A percentile compares a stretch with the other conserved stretches of the same genome.
These are phyloP conservation scores for Eurypyga helias DNA, from an alignment of 2,113 vertebrate species.

Conservation along the genomic window DNA sequence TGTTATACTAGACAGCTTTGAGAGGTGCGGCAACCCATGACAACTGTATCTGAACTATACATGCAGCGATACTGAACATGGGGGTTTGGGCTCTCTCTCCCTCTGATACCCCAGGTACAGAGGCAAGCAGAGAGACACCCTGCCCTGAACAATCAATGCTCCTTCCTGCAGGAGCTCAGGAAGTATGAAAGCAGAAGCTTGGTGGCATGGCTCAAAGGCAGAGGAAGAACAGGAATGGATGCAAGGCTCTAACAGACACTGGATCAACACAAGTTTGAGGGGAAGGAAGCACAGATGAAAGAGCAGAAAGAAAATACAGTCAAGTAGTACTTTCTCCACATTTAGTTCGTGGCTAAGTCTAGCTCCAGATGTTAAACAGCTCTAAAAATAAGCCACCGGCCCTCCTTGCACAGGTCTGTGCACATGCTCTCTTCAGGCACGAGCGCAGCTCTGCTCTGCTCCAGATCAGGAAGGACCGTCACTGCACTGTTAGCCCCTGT, in stretches of 20 bases:
- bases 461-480: neutral
- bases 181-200: neutral
- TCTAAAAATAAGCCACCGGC: neutral
- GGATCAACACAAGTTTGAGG: neutral
- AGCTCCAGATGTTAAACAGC: neutral
- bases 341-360: neutral
- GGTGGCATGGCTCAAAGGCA: neutral
- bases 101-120: neutral
- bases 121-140: neutral
- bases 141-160: neutral
- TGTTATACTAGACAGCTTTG: neutral
- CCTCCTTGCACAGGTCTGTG: neutral
- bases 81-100: neutral
- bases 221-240: neutral
- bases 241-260: neutral
- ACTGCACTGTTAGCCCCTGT: neutral
- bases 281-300: neutral
- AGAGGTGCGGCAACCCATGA: neutral
- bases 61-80: neutral
- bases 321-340: neutral
- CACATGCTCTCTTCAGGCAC: neutral
- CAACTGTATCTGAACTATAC: neutral
- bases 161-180: neutral
- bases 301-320: neutral
- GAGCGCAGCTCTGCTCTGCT: neutral